These are phyloP conservation scores for Cabera pusaria DNA, from an alignment of 2,888 invertebrate genomes.

Conservation along the genomic window DNA sequence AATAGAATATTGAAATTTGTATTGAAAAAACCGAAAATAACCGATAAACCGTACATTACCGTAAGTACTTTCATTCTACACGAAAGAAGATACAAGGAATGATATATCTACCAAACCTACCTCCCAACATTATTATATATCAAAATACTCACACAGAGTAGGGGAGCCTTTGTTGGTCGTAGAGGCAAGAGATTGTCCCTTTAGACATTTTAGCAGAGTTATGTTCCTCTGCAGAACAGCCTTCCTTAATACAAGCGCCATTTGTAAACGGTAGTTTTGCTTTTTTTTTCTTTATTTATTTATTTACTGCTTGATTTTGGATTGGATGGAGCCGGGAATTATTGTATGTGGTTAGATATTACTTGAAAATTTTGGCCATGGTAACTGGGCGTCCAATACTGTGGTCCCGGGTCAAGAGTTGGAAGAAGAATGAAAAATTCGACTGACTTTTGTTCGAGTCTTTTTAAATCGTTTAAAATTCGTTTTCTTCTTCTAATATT, in stretches of 20 bases:
- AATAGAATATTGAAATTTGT: too few relatives aligned
- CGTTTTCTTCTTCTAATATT: too few relatives aligned
- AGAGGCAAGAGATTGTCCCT: slow-evolving; percentile 53
- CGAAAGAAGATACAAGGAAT: too few relatives aligned
- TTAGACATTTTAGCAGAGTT: slow-evolving; percentile 62
- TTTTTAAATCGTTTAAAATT: too few relatives aligned
- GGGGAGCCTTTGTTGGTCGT: slow-evolving; percentile 50
- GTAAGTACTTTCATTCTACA: too few relatives aligned
- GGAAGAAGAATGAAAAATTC: slow-evolving; percentile 15
- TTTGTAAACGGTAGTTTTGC: slow-evolving; percentile 39
- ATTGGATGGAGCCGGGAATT: too few relatives aligned
- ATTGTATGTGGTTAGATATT: slow-evolving; percentile 33
- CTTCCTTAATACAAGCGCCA: slow-evolving; percentile 69
- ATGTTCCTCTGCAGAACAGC: slow-evolving; percentile 60
- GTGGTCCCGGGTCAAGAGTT: slow-evolving; percentile 49
- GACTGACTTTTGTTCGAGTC: too few relatives aligned
- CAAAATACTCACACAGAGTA: slow-evolving; percentile 58
- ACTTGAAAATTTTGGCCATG: slow-evolving; percentile 70
- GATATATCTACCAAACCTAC: too few relatives aligned
- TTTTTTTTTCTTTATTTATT: neutral
- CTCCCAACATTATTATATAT: too few relatives aligned
- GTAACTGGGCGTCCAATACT: slow-evolving; percentile 44
- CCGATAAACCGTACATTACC: too few relatives aligned
- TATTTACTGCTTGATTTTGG: neutral
- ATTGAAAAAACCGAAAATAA: too few relatives aligned